A percentile compares a stretch with the other conserved stretches of the same genome.
phyloP scores from a whole-genome alignment of 2,888 invertebrate genomes.

The Odiellus spinosus region DNA sequence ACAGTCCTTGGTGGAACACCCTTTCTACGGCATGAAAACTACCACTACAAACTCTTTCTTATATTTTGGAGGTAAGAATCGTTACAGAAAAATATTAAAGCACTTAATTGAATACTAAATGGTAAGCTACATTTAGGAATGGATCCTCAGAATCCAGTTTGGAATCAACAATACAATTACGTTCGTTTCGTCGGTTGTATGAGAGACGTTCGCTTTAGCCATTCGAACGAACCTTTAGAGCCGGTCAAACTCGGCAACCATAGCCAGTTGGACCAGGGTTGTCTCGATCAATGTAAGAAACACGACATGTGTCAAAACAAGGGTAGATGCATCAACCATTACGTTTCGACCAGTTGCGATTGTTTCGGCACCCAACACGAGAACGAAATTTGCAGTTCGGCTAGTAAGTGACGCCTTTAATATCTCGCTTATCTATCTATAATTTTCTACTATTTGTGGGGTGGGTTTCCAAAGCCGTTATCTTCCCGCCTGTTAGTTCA shows the following conservation, averaged over 20 bases:
- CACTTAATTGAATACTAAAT: no score
- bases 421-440: no score
- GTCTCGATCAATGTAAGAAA: conserved; percentile 48
- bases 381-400: conserved; percentile 77
- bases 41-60: conserved; percentile 7
- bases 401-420: conserved; percentile 55
- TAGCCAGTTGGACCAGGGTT: conserved; percentile 76
- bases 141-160: conserved; percentile 72
- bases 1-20: conserved; percentile 63
- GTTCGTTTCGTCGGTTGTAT: conserved; percentile 86
- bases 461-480: not conserved
- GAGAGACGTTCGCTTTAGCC: conserved; percentile 54
- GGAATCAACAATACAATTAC: conserved; percentile 64
- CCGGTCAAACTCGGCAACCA: conserved; percentile 48
- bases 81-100: no score
- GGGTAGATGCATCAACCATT: conserved; percentile 78
- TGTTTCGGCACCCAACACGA: conserved; percentile 85
- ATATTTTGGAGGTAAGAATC: conserved; percentile 12
- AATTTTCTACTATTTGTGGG: no score
- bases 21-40: conserved; percentile 56
- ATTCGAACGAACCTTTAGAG: conserved; percentile 4
- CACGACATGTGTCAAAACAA: conserved; percentile 75
- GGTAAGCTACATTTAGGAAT: conserved; percentile 38
- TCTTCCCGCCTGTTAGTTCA: not conserved
- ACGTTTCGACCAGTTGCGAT: conserved; percentile 73